Base-by-base conservation (phyloP, 2,888 invertebrate species). In the Hyalella azteca region DNA sequence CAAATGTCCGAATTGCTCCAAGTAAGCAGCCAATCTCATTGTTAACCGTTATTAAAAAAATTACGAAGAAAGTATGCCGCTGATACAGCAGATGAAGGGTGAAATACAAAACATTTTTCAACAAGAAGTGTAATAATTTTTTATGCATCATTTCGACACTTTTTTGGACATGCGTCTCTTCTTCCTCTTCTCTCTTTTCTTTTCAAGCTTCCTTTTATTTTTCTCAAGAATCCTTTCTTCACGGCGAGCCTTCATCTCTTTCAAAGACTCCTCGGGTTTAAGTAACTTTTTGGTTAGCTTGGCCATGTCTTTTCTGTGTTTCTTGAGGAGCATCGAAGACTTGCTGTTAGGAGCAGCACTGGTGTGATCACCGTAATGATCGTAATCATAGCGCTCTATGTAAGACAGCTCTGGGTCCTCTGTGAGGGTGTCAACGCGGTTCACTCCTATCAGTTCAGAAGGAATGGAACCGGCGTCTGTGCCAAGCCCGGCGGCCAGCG, bases 251-350 rank as follows among this genome's bases (percentile, higher is more conserved):
- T 45, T 45, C 29, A 45, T 22, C 29, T 75, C 41, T 19, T 41
- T 75, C 22, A 75, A 11, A 22, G 75, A 45, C 29, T 45, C 11
- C 36, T 75, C 75, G 22, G 75, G 75, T 45, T 75, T 75, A 22
- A 75, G 45, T 26, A 75, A 29, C 45, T 45, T 41, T 19, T 75
- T 75, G 7, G 75, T 75, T 3, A 75, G 45, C 40, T 75, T 75
- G 26, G 75, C 75, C 75, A 75, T 75, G 7, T 75, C 75, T n/a
- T 75, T 75, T 39, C 75, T 75, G 26, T 75, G 75, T 36, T 75
- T 32, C 45, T 75, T 75, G n/a, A 45, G 19, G 0, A 45, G 40
- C 9, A 29, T 11, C 13, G 40, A 75, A 41, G 75, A 75, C 40
- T 41, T 26, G 26, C 29, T 41, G n/a, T 41, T 75, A 45, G 13